Base-by-base conservation (phyloP, 2,113 vertebrate species). In the Oncorhynchus tshawytscha region DNA sequence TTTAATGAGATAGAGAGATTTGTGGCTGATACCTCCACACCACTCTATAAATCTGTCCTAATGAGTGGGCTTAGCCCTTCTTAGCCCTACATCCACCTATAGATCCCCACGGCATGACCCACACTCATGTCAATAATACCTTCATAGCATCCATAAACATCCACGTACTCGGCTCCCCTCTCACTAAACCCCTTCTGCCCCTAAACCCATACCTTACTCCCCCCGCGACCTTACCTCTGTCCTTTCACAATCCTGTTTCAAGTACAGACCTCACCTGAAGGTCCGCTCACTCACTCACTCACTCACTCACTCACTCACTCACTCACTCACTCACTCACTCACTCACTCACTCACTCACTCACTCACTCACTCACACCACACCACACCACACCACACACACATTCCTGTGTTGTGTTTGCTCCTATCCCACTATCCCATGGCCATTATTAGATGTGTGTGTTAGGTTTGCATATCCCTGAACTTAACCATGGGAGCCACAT, bases 391-490 rank as follows among this genome's bases (percentile, higher is more conserved):
- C 8, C 39, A 11, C 39, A 11, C 39, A 2, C 39, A 45, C 9
- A 45, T 45, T 45, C 39, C 39, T 11, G 39, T 45, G 9, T 45
- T 12, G 39, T 45, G 62, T 80, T 87, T 85, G 72, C 83, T 72
- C 70, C 3, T 70, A 60, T 82, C 71, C 67, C 27, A 77, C 39
- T 83, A 64, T 78, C 75, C 49, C 65, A 78, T 74, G 70, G 84
- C 82, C 86, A 89, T 89, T 78, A 88, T 70, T 64, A 39, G 15
- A 60, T 75, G 65, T 81, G 76, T 76, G 73, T 78, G 72, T 70
- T 34, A 45, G 64, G 80, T 89, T 82, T 84, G 70, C 82, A 81
- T 80, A 73, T 59, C 39, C 24, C 15, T 66, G 76, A 77, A 82
- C 75, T 77, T 69, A 49, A 71, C 27, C 2, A 20, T 76, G 48